phyloP scores from a whole-genome alignment of 2,888 invertebrate genomes.

The Imbricaverruca yamaguchii region DNA sequence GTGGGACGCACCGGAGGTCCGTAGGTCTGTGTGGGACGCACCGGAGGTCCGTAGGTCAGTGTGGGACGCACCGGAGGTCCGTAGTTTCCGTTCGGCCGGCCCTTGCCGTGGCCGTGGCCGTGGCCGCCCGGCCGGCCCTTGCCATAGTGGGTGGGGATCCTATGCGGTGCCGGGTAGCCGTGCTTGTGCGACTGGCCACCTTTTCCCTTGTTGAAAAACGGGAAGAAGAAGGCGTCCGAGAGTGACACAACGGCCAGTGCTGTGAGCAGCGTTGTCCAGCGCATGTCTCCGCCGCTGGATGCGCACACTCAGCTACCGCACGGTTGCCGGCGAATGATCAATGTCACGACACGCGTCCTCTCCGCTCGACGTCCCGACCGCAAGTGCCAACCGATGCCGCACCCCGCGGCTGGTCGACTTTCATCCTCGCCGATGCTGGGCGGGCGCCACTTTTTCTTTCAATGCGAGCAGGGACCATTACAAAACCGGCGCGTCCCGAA shows the following conservation, averaged over 20 bases:
- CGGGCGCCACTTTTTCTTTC: conserved; percentile 13
- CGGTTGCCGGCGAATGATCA: too few relatives aligned
- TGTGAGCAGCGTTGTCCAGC: neutral
- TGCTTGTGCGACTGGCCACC: neutral
- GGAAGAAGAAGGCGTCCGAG: neutral
- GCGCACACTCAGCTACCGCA: too few relatives aligned
- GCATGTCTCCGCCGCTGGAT: neutral
- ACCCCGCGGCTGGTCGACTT: conserved; percentile 11
- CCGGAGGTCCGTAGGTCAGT: neutral
- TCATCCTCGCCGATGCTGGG: neutral
- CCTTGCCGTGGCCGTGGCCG: neutral
- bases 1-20: neutral
- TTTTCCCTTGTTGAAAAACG: neutral
- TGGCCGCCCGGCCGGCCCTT: too few relatives aligned
- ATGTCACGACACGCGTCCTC: neutral
- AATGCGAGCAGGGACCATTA: neutral
- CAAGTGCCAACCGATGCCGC: neutral
- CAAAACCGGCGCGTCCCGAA: conserved; percentile 4
- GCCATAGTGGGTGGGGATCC: neutral
- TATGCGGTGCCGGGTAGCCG: neutral
- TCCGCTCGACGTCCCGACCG: neutral
- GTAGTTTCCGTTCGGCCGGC: neutral
- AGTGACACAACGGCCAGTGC: neutral
- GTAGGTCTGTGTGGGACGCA: neutral
- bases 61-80: neutral